Percentiles rank a stretch among this genome's conserved stretches.
These are phyloP conservation scores for Troides helena DNA, from an alignment of 2,888 invertebrate genomes.

Conservation along the genomic window DNA sequence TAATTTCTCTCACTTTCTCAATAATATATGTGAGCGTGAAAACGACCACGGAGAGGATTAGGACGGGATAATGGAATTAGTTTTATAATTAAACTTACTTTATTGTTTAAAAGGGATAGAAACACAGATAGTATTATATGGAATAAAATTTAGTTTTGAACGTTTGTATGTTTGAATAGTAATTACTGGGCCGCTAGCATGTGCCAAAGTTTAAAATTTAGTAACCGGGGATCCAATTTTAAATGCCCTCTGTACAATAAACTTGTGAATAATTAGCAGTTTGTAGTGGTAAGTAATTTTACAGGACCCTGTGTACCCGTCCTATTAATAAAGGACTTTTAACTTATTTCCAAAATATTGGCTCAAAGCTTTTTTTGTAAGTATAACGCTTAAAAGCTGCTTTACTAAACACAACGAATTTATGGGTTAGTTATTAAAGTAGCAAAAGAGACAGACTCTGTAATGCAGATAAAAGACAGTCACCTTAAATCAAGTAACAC, in stretches of 20 bases:
- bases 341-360: neutral
- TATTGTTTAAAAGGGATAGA: conserved; percentile 57
- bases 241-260: conserved; percentile 35
- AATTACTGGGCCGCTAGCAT: conserved; percentile 40
- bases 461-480: no score
- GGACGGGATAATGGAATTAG: conserved; percentile 60
- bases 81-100: conserved; percentile 64
- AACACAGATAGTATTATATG: conserved; percentile 46
- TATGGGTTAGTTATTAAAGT: neutral
- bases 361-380: neutral
- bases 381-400: no score
- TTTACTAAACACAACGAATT: neutral
- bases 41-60: conserved; percentile 32
- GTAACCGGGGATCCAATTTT: conserved; percentile 37
- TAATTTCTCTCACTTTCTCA: conserved; percentile 7
- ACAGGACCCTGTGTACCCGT: neutral
- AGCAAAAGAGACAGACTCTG: no score
- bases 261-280: conserved; percentile 24
- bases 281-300: conserved; percentile 11
- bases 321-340: conserved; percentile 3
- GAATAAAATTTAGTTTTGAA: conserved; percentile 55
- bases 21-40: conserved; percentile 24
- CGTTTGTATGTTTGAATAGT: conserved; percentile 41
- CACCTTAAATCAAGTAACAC: no score
- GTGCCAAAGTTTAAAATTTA: conserved; percentile 39